Conservation (phyloP, 2,113 vertebrate genomes). For the Pterocles burchelli region DNA sequence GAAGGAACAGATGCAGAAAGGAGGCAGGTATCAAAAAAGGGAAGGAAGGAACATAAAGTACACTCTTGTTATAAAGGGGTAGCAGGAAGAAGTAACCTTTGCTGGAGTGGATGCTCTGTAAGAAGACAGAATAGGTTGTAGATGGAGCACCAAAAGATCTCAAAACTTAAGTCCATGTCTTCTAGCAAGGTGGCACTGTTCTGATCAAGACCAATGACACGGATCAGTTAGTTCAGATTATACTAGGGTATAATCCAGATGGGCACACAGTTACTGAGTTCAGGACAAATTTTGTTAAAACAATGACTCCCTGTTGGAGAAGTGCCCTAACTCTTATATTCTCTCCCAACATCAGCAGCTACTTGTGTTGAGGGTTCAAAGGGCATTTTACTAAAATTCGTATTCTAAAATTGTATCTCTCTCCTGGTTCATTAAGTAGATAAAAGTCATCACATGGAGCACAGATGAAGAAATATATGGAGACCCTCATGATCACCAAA, state of each 20-base stretch:
- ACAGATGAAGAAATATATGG: background rate
- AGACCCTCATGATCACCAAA: background rate
- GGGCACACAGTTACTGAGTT: background rate
- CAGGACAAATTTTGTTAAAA: background rate
- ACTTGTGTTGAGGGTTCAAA: background rate
- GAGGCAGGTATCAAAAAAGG: background rate
- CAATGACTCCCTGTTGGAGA: background rate
- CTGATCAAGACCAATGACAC: background rate
- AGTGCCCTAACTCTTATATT: background rate
- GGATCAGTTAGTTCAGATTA: background rate
- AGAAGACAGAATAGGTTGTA: background rate
- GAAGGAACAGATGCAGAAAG: background rate
- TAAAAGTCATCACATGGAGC: background rate
- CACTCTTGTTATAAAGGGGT: background rate
- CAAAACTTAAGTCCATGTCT: background rate
- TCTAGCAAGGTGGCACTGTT: background rate
- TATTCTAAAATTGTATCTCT: background rate
- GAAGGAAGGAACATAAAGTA: background rate
- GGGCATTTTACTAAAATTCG: background rate
- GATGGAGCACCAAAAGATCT: background rate
- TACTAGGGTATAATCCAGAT: background rate
- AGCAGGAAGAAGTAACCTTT: background rate
- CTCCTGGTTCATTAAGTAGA: background rate
- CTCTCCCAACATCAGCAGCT: background rate
- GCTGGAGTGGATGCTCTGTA: background rate